Conservation (phyloP, 2,797 vertebrate genomes). For the Periparus ater region DNA sequence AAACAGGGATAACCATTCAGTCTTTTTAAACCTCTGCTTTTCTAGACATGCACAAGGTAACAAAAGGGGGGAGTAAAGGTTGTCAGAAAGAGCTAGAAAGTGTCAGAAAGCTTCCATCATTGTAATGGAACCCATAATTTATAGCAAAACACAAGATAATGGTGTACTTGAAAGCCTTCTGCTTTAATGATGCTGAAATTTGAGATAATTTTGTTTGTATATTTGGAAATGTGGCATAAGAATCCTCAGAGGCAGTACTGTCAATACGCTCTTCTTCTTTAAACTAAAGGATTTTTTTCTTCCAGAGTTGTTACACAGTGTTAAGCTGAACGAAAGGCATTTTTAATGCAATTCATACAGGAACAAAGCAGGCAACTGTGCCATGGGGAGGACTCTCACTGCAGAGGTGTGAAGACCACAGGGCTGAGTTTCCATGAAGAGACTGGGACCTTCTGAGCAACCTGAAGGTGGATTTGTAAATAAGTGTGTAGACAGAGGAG, state of each 20-base stretch:
- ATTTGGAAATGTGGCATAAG: not conserved
- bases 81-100: not conserved
- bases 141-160: slow-evolving; percentile 3
- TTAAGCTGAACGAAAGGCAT: not conserved
- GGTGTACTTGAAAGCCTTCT: not conserved
- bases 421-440: not conserved
- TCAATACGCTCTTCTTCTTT: not conserved
- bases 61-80: rapidly evolving
- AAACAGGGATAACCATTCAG: not conserved
- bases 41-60: not conserved
- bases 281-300: not conserved
- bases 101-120: slow-evolving; percentile 1
- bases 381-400: not conserved
- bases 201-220: not conserved
- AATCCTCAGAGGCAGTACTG: not conserved
- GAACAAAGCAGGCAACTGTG: not conserved
- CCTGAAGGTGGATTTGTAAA: not conserved
- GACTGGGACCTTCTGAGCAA: not conserved
- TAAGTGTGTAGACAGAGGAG: not conserved
- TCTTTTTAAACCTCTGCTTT: not conserved
- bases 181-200: slow-evolving; percentile 15
- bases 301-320: not conserved
- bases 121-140: not conserved
- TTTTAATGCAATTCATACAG: not conserved
- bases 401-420: not conserved